phyloP scores from a whole-genome alignment of 2,888 invertebrate genomes.

The Choristoneura rosaceana region DNA sequence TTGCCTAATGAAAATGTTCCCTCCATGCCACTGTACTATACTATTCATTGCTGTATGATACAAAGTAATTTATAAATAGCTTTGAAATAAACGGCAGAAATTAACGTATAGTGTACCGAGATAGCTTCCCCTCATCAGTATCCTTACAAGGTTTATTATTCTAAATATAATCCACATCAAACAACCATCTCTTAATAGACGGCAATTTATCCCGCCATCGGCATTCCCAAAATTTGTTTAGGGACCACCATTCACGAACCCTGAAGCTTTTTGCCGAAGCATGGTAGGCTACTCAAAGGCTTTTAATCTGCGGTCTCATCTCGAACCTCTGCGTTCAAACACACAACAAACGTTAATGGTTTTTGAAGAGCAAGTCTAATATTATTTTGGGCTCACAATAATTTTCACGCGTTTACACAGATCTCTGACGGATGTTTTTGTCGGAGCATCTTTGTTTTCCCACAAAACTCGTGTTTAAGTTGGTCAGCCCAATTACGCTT shows the following conservation, averaged over 20 bases:
- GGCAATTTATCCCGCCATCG: conserved; percentile 19
- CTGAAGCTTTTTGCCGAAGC: conserved; percentile 31
- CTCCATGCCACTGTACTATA: no score
- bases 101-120: no score
- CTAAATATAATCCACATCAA: conserved; percentile 18
- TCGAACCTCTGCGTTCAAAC: conserved; percentile 61
- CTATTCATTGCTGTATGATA: no score
- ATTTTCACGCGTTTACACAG: conserved; percentile 78
- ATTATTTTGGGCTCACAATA: conserved; percentile 80
- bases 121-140: neutral
- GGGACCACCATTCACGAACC: conserved; percentile 25
- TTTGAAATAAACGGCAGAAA: no score
- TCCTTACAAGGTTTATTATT: neutral
- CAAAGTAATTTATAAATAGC: no score
- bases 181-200: conserved; percentile 19
- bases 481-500: conserved; percentile 45
- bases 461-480: conserved; percentile 46
- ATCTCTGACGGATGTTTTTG: conserved; percentile 69
- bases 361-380: conserved; percentile 78
- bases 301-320: conserved; percentile 59
- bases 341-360: conserved; percentile 79
- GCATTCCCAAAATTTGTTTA: conserved; percentile 37
- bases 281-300: conserved; percentile 39
- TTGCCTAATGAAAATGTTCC: no score
- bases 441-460: conserved; percentile 64